These are phyloP conservation scores for Orbicella faveolata DNA, from an alignment of 64 coral and sea anemone genomes.

Conservation along the genomic window DNA sequence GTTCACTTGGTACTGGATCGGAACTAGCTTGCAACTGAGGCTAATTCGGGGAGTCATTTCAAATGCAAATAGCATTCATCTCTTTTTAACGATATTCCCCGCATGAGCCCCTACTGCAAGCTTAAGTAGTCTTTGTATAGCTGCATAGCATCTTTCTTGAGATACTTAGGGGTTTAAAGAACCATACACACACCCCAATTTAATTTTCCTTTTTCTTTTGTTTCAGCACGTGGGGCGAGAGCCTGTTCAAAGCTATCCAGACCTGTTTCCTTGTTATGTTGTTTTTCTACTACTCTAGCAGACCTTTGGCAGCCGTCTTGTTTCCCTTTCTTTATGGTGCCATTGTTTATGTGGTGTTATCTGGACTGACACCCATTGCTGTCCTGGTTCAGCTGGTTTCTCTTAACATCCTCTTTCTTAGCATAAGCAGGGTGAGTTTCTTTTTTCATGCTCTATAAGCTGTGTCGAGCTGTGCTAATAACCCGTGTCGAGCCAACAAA, in stretches of 20 bases:
- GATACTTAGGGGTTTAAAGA: too few species aligned
- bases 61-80: too few species aligned
- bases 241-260: slow-evolving; percentile 65
- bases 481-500: too few species aligned
- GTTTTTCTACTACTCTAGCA: slow-evolving; percentile 68
- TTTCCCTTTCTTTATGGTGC: slow-evolving; percentile 62
- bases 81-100: too few species aligned
- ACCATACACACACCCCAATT: neutral
- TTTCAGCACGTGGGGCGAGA: slow-evolving; percentile 90
- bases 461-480: too few species aligned
- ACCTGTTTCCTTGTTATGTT: slow-evolving; percentile 61
- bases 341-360: slow-evolving; percentile 57
- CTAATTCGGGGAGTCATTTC: neutral
- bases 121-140: too few species aligned
- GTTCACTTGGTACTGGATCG: too few species aligned
- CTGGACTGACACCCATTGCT: slow-evolving; percentile 14
- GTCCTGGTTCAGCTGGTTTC: slow-evolving; percentile 52
- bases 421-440: slow-evolving; percentile 71
- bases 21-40: too few species aligned
- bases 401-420: slow-evolving; percentile 64
- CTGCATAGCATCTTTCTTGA: too few species aligned
- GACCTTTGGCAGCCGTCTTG: slow-evolving; percentile 25
- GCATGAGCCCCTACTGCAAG: too few species aligned
- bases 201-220: neutral
- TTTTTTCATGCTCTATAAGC: neutral